Evolutionary conservation across 2,888 invertebrate species (phyloP).

Genomic region (Artemia sinica): DNA sequence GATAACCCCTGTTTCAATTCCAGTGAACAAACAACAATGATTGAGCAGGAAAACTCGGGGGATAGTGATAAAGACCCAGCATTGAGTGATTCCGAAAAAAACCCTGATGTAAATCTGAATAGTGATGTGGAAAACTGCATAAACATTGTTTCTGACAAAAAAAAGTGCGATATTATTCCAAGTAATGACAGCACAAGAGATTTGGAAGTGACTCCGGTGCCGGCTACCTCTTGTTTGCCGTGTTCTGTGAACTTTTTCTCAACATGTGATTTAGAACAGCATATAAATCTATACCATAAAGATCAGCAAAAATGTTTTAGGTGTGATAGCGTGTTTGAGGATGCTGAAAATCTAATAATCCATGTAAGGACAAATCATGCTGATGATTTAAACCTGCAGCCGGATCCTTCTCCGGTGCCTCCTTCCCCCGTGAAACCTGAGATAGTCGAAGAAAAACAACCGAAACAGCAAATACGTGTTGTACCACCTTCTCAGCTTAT

Average conservation of each 20-base stretch:
- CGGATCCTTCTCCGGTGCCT: background rate
- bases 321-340: background rate
- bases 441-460: background rate
- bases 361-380: background rate
- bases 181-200: background rate
- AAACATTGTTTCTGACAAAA: background rate
- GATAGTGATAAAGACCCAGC: too few species aligned
- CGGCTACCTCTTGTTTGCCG: background rate
- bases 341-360: constrained; percentile 3
- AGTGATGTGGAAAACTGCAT: background rate
- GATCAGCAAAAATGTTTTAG: background rate
- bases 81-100: too few species aligned
- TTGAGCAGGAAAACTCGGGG: too few species aligned
- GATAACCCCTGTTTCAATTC: too few species aligned
- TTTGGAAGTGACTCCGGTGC: background rate
- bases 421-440: background rate
- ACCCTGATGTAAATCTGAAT: background rate
- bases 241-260: background rate
- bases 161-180: background rate
- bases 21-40: too few species aligned
- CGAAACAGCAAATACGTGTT: background rate
- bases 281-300: background rate
- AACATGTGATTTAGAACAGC: background rate
- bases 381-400: background rate
- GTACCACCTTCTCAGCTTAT: constrained; percentile 1